Base-by-base conservation (phyloP, 2,797 vertebrate genomes). In the Dermochelys coriacea region DNA sequence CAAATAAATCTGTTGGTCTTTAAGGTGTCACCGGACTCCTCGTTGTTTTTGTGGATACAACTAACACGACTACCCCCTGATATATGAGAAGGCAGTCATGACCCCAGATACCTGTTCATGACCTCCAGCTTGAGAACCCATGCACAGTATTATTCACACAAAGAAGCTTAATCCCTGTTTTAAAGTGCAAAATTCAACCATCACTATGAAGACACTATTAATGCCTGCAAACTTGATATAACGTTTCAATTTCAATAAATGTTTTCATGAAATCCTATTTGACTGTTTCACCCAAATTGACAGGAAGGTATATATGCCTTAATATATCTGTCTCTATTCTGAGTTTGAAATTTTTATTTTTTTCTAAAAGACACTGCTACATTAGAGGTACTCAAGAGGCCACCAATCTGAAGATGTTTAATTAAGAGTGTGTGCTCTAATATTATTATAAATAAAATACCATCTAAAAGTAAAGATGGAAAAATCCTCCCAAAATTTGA, bases 141-240 rank as follows among this genome's bases (percentile, higher is more conserved):
- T 86, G 71, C 21, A 85, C 55, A 34, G 19, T 16, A 29, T 51
- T 82, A 27, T 49, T 82, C 79, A 77, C 54, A 87, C 34, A 75
- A 86, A 84, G 34, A 79, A n/a, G 80, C 88, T 83, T 57, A 90
- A 64, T 90, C 90, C 59, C 86, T 78, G n/a, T 51, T 91, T 85
- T 85, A 51, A 90, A 41, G 29, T 54, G 82, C 94, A 89, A 18
- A 52, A 52, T 52, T 52, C 51, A 52, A 18, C 16, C 51, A 52
- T 52, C 51, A 52, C 14, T 52, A 52, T 52, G 51, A 52, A 52
- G 51, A 15, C 51, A 52, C 51, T 52, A 52, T 52, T 52, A 15
- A 18, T 52, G 51, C 51, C 51, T 15, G 10, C 51, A 52, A 18
- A 52, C 51, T 52, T 52, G 52, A 51, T 8, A 12, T 85, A 83